Conservation (phyloP, 2,888 invertebrate genomes). For the Andrena bicolor region DNA sequence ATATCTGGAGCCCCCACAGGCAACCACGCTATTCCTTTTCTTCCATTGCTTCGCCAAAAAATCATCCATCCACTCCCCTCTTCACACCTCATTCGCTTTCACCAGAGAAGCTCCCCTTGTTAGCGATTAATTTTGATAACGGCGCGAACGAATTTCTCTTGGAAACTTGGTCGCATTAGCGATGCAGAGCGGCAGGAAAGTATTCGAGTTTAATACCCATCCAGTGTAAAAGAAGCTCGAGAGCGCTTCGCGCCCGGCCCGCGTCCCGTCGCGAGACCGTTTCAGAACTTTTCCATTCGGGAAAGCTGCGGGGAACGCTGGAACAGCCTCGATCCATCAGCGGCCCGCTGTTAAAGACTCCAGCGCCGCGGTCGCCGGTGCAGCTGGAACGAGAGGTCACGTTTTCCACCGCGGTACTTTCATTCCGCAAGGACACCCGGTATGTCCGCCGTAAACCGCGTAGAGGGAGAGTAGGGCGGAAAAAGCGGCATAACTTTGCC, state of each 20-base stretch:
- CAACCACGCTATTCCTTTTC: no score
- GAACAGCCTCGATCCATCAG: slow-evolving; percentile 11
- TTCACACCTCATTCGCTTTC: neutral
- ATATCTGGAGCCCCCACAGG: no score
- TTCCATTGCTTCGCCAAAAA: no score
- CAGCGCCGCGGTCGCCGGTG: slow-evolving; percentile 28
- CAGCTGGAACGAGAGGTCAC: slow-evolving; percentile 75
- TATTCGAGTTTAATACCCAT: slow-evolving; percentile 8
- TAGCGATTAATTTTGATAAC: slow-evolving; percentile 25
- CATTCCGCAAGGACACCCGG: slow-evolving; percentile 82
- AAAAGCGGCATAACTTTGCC: slow-evolving; percentile 71
- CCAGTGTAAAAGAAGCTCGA: neutral
- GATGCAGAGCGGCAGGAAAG: slow-evolving; percentile 14
- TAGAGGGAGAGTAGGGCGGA: slow-evolving; percentile 56
- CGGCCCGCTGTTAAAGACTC: neutral
- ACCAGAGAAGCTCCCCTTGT: neutral
- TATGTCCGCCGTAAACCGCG: slow-evolving; percentile 49
- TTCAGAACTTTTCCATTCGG: slow-evolving; percentile 34
- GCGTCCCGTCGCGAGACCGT: neutral
- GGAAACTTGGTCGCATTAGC: slow-evolving; percentile 7
- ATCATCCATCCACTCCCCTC: no score
- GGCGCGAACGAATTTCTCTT: slow-evolving; percentile 21
- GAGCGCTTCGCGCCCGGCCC: neutral
- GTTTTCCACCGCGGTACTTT: slow-evolving; percentile 80
- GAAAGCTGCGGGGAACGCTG: slow-evolving; percentile 28